A percentile compares a stretch with the other conserved stretches of the same genome.
phyloP scores from a whole-genome alignment of 2,888 invertebrate species.

The Caenorhabditis becei region DNA sequence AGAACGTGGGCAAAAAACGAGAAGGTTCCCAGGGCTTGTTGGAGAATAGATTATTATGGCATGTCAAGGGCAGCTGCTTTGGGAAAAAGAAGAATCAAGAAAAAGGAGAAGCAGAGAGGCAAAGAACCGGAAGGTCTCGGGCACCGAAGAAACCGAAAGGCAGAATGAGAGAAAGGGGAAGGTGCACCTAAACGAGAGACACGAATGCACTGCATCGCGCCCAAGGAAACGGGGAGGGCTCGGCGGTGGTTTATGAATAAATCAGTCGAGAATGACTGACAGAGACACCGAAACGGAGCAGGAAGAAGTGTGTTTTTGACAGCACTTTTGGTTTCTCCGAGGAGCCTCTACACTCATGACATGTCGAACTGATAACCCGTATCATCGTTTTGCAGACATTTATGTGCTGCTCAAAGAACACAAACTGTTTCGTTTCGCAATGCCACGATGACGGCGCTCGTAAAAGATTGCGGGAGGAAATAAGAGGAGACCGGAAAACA shows the following conservation, averaged over 20 bases:
- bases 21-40: neutral
- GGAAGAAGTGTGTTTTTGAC: conserved; percentile 9
- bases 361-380: conserved; percentile 2
- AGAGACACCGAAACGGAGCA: neutral
- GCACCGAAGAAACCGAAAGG: conserved; percentile 31
- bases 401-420: conserved; percentile 3
- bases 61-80: conserved; percentile 32
- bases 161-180: conserved; percentile 7
- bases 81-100: conserved; percentile 4
- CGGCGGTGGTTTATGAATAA: conserved; percentile 31
- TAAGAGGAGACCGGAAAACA: neutral
- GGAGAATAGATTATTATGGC: conserved; percentile 21
- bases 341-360: conserved; percentile 5
- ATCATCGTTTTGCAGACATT: neutral
- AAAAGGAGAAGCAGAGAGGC: conserved; percentile 15
- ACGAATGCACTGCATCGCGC: conserved; percentile 10
- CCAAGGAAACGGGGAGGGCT: conserved; percentile 3
- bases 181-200: conserved; percentile 29
- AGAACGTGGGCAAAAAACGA: no score
- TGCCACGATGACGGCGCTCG: neutral
- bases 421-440: neutral
- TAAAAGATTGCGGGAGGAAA: neutral
- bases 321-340: conserved; percentile 1
- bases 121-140: conserved; percentile 28
- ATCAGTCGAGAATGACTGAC: neutral